Evolutionary conservation across 2,888 invertebrate species (phyloP).

Genomic region (Theretra japonica): DNA sequence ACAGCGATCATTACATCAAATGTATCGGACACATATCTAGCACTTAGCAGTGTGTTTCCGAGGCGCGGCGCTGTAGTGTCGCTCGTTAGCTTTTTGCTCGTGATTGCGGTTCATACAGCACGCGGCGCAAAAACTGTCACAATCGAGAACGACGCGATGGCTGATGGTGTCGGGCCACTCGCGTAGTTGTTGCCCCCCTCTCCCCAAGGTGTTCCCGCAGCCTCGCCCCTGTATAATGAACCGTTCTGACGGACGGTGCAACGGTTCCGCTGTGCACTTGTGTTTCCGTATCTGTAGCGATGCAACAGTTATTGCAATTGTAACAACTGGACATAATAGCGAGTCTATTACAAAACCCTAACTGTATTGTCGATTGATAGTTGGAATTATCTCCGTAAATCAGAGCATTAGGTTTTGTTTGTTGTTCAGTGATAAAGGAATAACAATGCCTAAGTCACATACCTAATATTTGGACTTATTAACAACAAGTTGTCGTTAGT

Average conservation of each 20-base stretch:
- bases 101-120: slow-evolving; percentile 21
- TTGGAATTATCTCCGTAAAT: neutral
- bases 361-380: neutral
- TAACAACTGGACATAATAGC: slow-evolving; percentile 6
- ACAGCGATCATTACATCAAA: neutral
- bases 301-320: slow-evolving; percentile 22
- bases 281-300: neutral
- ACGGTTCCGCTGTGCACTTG: slow-evolving; percentile 1
- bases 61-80: slow-evolving; percentile 1
- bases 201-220: neutral
- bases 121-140: neutral
- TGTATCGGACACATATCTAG: slow-evolving; percentile 4
- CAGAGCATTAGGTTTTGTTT: too few relatives aligned
- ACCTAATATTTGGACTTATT: too few relatives aligned
- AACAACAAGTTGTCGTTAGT: too few relatives aligned
- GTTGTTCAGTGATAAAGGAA: too few relatives aligned
- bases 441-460: too few relatives aligned
- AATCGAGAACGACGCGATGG: slow-evolving; percentile 17
- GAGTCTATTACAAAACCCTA: neutral
- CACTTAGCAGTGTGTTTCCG: neutral
- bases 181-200: neutral
- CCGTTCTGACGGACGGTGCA: slow-evolving; percentile 18
- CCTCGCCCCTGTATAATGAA: slow-evolving; percentile 1
- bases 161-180: slow-evolving; percentile 13
- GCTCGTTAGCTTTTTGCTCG: slow-evolving; percentile 12